Evolutionary conservation across 2,797 vertebrate species (phyloP).

Genomic region (Lithobates pipiens): DNA sequence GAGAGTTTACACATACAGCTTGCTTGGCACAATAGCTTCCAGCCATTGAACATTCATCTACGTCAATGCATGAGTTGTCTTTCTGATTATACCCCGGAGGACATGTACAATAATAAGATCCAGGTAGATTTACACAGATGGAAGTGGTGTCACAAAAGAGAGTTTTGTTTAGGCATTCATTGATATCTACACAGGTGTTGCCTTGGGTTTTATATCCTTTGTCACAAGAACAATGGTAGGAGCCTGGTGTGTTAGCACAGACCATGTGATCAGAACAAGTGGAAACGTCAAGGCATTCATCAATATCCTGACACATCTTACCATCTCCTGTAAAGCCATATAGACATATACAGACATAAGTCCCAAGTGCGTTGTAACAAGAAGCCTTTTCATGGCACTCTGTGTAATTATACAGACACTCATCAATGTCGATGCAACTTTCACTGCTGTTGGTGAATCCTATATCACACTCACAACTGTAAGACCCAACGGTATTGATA

Average conservation of each 20-base stretch:
- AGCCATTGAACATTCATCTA: slow-evolving; percentile 77
- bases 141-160: slow-evolving; percentile 74
- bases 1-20: slow-evolving; percentile 77
- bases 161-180: slow-evolving; percentile 75
- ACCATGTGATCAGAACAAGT: slow-evolving; percentile 78
- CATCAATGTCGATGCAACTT: slow-evolving; percentile 68
- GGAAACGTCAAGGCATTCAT: slow-evolving; percentile 75
- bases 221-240: slow-evolving; percentile 75
- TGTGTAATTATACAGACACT: slow-evolving; percentile 60
- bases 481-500: slow-evolving; percentile 76
- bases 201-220: slow-evolving; percentile 73
- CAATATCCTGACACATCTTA: slow-evolving; percentile 73
- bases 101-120: slow-evolving; percentile 81
- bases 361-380: slow-evolving; percentile 68
- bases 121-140: slow-evolving; percentile 77
- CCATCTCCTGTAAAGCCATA: slow-evolving; percentile 57
- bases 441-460: slow-evolving; percentile 74
- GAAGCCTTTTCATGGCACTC: slow-evolving; percentile 73
- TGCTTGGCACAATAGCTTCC: slow-evolving; percentile 72
- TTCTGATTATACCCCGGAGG: slow-evolving; percentile 76
- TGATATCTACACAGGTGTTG: slow-evolving; percentile 73
- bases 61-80: slow-evolving; percentile 78
- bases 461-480: slow-evolving; percentile 74
- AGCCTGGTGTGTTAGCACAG: slow-evolving; percentile 78
- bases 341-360: slow-evolving; percentile 52